phyloP scores from a whole-genome alignment of 1,140 invertebrate genomes.

The Philotrypesis tridentata region DNA sequence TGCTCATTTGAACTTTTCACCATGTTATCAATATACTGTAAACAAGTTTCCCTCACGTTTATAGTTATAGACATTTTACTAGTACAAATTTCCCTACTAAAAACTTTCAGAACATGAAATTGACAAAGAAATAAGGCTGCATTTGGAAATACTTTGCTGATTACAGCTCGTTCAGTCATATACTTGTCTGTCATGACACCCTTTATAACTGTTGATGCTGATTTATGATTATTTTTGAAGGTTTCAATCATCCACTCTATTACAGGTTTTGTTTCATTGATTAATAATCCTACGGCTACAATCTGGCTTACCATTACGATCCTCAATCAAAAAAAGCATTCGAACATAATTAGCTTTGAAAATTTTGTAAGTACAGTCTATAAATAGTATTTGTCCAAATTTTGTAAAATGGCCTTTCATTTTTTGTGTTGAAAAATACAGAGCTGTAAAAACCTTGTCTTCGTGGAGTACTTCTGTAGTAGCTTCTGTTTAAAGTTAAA shows the following conservation, averaged over 20 bases:
- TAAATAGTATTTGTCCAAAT: constrained; percentile 46
- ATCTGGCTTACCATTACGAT: constrained; percentile 34
- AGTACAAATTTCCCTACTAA: constrained; percentile 32
- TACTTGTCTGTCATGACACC: constrained; percentile 49
- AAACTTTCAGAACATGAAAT: constrained; percentile 38
- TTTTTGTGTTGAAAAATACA: constrained; percentile 32
- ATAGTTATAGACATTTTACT: constrained; percentile 15
- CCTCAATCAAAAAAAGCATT: constrained; percentile 44
- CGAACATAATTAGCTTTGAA: constrained; percentile 13
- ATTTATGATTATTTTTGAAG: constrained; percentile 27
- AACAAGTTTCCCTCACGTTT: neutral
- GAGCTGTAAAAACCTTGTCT: too few species aligned
- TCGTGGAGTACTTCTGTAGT: too few species aligned
- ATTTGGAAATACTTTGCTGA: constrained; percentile 40
- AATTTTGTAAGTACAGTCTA: constrained; percentile 49
- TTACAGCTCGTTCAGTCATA: constrained; percentile 26
- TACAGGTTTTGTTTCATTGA: neutral
- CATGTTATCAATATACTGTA: constrained; percentile 1
- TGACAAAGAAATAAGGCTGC: constrained; percentile 34
- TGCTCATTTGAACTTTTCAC: constrained; percentile 6
- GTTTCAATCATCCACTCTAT: constrained; percentile 11
- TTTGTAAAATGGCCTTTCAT: constrained; percentile 26
- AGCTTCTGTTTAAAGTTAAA: too few species aligned
- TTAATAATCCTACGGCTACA: constrained; percentile 10
- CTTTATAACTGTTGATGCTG: constrained; percentile 20